A percentile compares a stretch with the other conserved stretches of the same genome.
Conservation (phyloP, 2,797 vertebrate species). For the Anguilla anguilla region DNA sequence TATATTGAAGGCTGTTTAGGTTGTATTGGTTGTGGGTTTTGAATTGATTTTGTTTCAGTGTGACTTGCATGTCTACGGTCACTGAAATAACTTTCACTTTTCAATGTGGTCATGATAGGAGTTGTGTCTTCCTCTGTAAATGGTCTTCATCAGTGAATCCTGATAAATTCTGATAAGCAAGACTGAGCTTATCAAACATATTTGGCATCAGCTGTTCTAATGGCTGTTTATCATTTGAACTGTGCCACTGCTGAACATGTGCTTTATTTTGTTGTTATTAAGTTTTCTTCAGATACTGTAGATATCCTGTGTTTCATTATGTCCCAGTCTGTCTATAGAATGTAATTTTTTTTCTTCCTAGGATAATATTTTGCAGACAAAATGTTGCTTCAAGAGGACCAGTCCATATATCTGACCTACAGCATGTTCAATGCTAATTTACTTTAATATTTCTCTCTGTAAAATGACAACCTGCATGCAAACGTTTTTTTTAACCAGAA, state of each 20-base stretch:
- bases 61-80: background rate
- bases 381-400: too few relatives aligned
- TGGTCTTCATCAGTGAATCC: background rate
- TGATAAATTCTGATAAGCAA: background rate
- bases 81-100: background rate
- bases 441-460: background rate
- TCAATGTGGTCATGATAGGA: background rate
- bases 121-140: background rate
- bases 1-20: background rate
- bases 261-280: background rate
- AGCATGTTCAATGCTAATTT: background rate
- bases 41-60: background rate
- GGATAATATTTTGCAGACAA: too few relatives aligned
- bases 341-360: background rate
- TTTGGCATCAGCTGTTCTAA: background rate
- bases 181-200: background rate
- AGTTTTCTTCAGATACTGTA: background rate
- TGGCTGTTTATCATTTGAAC: background rate
- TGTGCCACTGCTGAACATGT: too few relatives aligned
- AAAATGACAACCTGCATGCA: background rate
- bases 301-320: background rate
- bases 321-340: background rate
- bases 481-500: background rate
- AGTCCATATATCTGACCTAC: background rate
- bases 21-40: background rate